Evolutionary conservation across 1,140 invertebrate species (phyloP).

Genomic region (Neodiprion fabricii): DNA sequence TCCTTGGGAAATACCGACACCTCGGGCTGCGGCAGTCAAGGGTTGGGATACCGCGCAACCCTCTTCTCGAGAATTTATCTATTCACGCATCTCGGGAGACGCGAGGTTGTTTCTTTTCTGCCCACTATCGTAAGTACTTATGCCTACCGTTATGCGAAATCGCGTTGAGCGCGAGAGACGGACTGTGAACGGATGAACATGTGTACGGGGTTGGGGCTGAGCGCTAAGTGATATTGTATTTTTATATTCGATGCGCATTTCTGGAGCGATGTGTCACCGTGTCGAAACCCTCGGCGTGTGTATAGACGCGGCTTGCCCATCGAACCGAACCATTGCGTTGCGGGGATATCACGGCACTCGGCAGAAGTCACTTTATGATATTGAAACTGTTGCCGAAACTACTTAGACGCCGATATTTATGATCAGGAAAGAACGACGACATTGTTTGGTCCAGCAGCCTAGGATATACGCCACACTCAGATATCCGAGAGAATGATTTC

Average conservation of each 20-base stretch:
- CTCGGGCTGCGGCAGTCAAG: no score
- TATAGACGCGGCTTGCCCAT: not conserved
- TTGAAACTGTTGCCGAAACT: not conserved
- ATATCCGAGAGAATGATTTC: no score
- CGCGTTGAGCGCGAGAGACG: not conserved
- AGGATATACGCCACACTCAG: no score
- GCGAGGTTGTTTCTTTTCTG: no score
- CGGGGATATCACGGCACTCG: not conserved
- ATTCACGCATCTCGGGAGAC: no score
- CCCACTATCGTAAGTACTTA: not conserved
- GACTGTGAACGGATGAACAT: not conserved
- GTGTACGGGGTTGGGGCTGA: not conserved
- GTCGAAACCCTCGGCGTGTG: not conserved
- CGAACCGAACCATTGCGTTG: not conserved
- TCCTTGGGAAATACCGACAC: no score
- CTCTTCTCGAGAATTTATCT: no score
- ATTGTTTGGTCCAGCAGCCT: not conserved
- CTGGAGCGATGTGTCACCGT: conserved; percentile 13
- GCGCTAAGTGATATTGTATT: conserved; percentile 16
- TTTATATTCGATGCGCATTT: conserved; percentile 16
- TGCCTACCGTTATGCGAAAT: not conserved
- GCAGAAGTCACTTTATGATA: conserved; percentile 1
- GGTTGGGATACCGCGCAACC: no score
- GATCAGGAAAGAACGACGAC: not conserved
- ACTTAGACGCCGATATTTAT: not conserved